Evolutionary conservation across 2,888 invertebrate species (phyloP), one percentile per base, ranked within the genome.

Genomic region (Diabrotica balteata): DNA sequence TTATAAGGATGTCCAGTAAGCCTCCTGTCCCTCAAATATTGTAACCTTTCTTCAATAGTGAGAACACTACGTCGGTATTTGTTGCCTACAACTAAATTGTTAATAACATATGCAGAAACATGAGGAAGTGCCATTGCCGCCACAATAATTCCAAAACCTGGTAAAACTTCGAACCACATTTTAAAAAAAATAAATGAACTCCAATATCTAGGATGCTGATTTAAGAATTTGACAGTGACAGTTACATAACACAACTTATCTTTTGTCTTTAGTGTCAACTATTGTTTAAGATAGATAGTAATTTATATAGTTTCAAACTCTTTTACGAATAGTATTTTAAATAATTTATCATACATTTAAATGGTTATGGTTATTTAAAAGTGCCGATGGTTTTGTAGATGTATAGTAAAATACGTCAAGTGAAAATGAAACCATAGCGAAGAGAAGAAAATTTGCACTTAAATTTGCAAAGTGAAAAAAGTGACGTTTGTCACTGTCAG

Each of bases 101-200:
- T 88, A 71, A 89, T 73, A 76, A 89, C 88, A 80, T 90, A 90
- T 52, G 88, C 85, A 4, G 86, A 86, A 82, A 86, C 88, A 72
- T 88, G 88, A 10, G 91, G 91, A 66, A 90, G 75, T 11, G 88
- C 87, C 73, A 91, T 63, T 2, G 85, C 88, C 50, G 85, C 88
- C 54, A 87, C 84, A 62, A 91, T 87, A 71, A 91, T 88, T 71
- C 84, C 85, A 71, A 87, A 87, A 76, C 88, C 86, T 10, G 91
- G 91, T 76, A 91, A 77, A 81, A 91, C 88, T 88, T 91, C 91
- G 83, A 89, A 91, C 91, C 91, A 91, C 91, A 91, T 91, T 80
- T 76, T 82, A 45, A 54, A 53, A 32, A 32, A 32, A 17, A 51
- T 8, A 47, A 59, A 59, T 32, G 43, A 2, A 11, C 7, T 7